Base-by-base conservation (phyloP, 2,888 invertebrate species). In the Anarsia innoxiella region DNA sequence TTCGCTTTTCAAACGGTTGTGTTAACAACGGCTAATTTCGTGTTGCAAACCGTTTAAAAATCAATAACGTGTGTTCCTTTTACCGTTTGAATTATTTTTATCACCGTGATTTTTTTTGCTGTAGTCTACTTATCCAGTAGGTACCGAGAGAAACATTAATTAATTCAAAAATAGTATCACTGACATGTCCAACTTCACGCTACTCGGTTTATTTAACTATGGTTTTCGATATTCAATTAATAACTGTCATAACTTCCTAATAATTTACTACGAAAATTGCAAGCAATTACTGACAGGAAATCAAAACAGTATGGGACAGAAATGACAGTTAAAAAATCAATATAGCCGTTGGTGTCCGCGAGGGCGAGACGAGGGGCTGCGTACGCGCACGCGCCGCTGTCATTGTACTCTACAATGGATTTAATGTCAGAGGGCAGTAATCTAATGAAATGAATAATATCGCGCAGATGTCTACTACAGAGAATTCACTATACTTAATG, bases 251-350 rank as follows among this genome's bases (percentile, higher is more conserved):
- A 11, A n/a, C 27, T 2, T 26, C 15, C 11, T 9, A 10, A 25
- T 25, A 9, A 25, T 2, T n/a, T 2, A 25, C 25, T 25, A n/a
- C 31, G 3, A 16, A 27, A 37, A 27, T 37, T 29, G 16, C 19
- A 5, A 12, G n/a, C 23, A 33, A 30, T 40, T 40, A 40, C 16
- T 25, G 41, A 26, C 41, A 38, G 41, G 41, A 41, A 41, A 41
- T 41, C 41, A 41, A 31, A 41, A 41, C 37, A 37, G 33, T 40
- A 47, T 50, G 63, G 56, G 58, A 60, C 27, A 29, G 26, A 67
- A n/a, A 56, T 72, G 79, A 67, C 83, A 75, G 84, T 84, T 82
- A 77, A 74, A 83, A 84, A 83, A 84, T 84, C 84, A 76, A 84
- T 84, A 83, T 60, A 65, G 60, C 83, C 79, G 83, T 83, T 83